These are phyloP conservation scores for Hesperia comma DNA, from an alignment of 2,888 invertebrate species.

Conservation along the genomic window DNA sequence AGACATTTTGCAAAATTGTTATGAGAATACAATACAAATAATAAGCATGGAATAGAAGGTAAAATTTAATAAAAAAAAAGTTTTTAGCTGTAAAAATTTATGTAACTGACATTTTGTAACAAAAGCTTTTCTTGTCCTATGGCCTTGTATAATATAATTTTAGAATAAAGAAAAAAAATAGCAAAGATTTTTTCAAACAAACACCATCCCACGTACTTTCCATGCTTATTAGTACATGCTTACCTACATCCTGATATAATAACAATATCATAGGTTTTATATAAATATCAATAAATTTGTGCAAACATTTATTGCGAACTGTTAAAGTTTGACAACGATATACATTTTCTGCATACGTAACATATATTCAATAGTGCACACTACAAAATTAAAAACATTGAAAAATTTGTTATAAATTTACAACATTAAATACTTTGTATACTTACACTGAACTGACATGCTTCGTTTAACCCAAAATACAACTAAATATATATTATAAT, in stretches of 20 bases:
- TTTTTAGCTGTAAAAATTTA: too few species aligned
- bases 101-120: too few species aligned
- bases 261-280: constrained; percentile 44
- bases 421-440: too few species aligned
- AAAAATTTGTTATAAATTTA: neutral
- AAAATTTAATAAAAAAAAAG: too few species aligned
- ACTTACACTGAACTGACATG: too few species aligned
- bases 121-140: too few species aligned
- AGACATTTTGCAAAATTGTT: neutral
- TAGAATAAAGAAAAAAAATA: neutral
- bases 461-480: too few species aligned
- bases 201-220: neutral
- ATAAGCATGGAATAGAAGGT: constrained; percentile 5
- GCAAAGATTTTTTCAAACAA: neutral
- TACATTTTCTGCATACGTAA: neutral
- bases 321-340: neutral
- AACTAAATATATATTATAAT: too few species aligned
- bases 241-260: constrained; percentile 40
- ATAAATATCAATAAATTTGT: constrained; percentile 34
- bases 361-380: too few species aligned
- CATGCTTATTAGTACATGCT: neutral
- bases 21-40: neutral
- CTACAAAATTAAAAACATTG: neutral
- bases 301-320: neutral
- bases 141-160: too few species aligned